A percentile compares a stretch with the other conserved stretches of the same genome.
phyloP scores from a whole-genome alignment of 2,888 invertebrate genomes.

The Caenorhabditis panamensis region DNA sequence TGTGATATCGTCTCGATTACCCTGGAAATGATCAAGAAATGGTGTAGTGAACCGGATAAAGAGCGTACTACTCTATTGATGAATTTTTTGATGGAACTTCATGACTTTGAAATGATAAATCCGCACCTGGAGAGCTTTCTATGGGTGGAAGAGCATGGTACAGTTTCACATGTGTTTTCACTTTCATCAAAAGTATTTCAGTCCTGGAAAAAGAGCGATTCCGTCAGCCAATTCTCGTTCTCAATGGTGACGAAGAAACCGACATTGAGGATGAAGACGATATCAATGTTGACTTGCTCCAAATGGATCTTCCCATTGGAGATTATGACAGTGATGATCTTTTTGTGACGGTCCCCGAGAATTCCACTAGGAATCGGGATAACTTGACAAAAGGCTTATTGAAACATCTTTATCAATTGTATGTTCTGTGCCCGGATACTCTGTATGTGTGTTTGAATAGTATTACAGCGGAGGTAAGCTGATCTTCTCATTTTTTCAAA shows the following conservation, averaged over 20 bases:
- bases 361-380: constrained; percentile 21
- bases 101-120: constrained; percentile 34
- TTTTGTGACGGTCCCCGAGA: background rate
- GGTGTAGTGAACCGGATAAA: constrained; percentile 28
- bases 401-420: constrained; percentile 32
- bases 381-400: constrained; percentile 41
- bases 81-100: constrained; percentile 43
- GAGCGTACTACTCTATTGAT: constrained; percentile 28
- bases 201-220: constrained; percentile 36
- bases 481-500: no score
- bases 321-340: constrained; percentile 38
- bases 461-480: constrained; percentile 37
- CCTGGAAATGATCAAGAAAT: constrained; percentile 46
- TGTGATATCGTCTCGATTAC: constrained; percentile 39
- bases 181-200: no score
- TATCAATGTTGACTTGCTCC: constrained; percentile 17
- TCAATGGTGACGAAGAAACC: constrained; percentile 25
- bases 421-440: constrained; percentile 45
- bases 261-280: constrained; percentile 9
- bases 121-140: constrained; percentile 8
- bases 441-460: constrained; percentile 35
- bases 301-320: constrained; percentile 31
- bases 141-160: constrained; percentile 38
- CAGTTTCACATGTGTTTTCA: no score
- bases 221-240: constrained; percentile 27